Evolutionary conservation across 2,888 invertebrate genomes (phyloP).

Genomic region (Caenorhabditis parvicauda): DNA sequence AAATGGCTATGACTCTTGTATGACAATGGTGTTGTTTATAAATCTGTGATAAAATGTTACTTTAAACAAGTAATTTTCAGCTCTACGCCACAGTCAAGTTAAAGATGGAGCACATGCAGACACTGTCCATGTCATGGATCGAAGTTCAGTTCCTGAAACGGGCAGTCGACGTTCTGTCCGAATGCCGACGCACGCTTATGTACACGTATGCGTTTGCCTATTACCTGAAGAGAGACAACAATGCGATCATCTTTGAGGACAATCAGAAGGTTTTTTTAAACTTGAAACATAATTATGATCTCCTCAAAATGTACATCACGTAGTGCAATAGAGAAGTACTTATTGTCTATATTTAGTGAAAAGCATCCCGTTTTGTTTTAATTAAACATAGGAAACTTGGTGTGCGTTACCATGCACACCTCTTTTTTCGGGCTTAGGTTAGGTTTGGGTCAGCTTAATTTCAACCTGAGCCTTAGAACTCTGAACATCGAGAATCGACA

Average conservation of each 20-base stretch:
- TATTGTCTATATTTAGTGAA: not conserved
- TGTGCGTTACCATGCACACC: no score
- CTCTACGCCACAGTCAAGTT: slow-evolving; percentile 90
- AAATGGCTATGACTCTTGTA: no score
- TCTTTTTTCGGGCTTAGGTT: no score
- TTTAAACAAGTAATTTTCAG: slow-evolving; percentile 64
- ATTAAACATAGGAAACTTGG: not conserved
- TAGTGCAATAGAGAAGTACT: no score
- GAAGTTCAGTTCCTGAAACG: slow-evolving; percentile 96
- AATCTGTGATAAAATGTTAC: no score
- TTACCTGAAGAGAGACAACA: slow-evolving; percentile 95
- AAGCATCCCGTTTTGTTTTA: not conserved
- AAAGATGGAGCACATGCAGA: slow-evolving; percentile 99
- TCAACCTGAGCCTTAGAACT: no score
- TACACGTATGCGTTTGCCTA: slow-evolving; percentile 99
- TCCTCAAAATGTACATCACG: no score
- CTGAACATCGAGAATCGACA: no score
- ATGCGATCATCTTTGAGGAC: slow-evolving; percentile 92
- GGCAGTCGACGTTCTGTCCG: slow-evolving; percentile 71
- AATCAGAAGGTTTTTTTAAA: slow-evolving; percentile 45
- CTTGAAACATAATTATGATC: no score
- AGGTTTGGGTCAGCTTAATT: no score
- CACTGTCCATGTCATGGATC: slow-evolving; percentile 99
- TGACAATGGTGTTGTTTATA: no score
- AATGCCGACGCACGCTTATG: slow-evolving; percentile 85